phyloP scores from a whole-genome alignment of 2,888 invertebrate genomes.

The Harpalus rufipes region DNA sequence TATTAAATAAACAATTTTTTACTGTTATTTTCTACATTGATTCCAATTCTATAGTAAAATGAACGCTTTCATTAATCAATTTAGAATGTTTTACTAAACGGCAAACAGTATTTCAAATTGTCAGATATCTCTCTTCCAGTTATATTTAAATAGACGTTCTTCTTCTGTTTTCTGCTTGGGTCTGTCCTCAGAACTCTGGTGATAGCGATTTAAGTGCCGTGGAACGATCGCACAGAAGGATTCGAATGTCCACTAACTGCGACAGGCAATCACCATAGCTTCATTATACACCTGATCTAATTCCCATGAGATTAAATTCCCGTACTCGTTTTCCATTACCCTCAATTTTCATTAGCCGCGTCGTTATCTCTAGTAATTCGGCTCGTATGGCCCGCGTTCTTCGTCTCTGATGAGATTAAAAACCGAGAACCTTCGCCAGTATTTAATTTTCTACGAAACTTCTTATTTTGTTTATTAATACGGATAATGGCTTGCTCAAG shows the following conservation, averaged over 20 bases:
- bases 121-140: no score
- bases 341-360: conserved; percentile 40
- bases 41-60: no score
- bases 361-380: conserved; percentile 26
- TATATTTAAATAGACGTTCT: no score
- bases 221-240: background rate
- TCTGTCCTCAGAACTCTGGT: no score
- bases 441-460: conserved; percentile 30
- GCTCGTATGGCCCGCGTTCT: conserved; percentile 1
- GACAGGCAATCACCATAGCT: conserved; percentile 54
- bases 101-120: no score
- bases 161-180: no score
- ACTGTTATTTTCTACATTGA: no score
- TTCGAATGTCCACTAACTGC: background rate
- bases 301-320: conserved; percentile 59
- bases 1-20: no score
- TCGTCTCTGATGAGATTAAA: conserved; percentile 15
- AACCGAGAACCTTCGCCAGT: background rate
- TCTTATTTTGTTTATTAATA: conserved; percentile 29
- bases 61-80: no score
- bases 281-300: conserved; percentile 56
- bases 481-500: conserved; percentile 18
- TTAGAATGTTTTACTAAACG: no score
- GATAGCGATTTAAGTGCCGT: background rate
- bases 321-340: conserved; percentile 10